Base-by-base conservation (phyloP, 2,888 invertebrate genomes). In the Geophilus truncorum region DNA sequence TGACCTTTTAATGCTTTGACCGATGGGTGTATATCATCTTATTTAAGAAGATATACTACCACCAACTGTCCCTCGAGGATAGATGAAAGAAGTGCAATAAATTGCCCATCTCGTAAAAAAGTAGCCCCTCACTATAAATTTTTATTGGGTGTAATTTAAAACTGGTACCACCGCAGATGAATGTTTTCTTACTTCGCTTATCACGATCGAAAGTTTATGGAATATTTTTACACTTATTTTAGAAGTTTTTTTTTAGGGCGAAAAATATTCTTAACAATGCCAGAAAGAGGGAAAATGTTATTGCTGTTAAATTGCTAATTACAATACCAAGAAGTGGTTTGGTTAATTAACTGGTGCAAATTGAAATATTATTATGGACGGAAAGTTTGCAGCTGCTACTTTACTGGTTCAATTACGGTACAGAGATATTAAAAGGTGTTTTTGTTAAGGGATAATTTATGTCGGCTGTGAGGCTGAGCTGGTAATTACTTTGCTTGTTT, bases 61-160 rank as follows among this genome's bases (percentile, higher is more conserved):
- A 45, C 45, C 18, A 12, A 45, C 45, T 45, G 28, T 62, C 62
- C 25, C 62, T 28, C 9, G 62, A 62, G 62, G 25, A 9, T 62
- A 25, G 62, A 25, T 25, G 62, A 25, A 62, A 25, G 62, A 62
- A 62, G 23, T 0, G 62, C 62, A 62, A 62, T 62, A 62, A 62
- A 62, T 62, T 62, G 62, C 62, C 62, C 62, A 62, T 23, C 62
- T 62, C 62, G 9, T 62, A 62, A 62, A 62, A 62, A 62, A 62
- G 25, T n/a, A 23, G 23, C 25, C 25, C 25, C 12, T 62, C 62
- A 62, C 62, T 62, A 62, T 62, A 62, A 62, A 62, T 62, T 62
- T 62, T 62, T 62, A 62, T 62, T 62, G 62, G 62, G 28, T 62
- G 62, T 62, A 62, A 62, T 62, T 62, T 62, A 62, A 62, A 62